Evolutionary conservation across 1,140 invertebrate genomes (phyloP).

Genomic region (Cydia fagiglandana): DNA sequence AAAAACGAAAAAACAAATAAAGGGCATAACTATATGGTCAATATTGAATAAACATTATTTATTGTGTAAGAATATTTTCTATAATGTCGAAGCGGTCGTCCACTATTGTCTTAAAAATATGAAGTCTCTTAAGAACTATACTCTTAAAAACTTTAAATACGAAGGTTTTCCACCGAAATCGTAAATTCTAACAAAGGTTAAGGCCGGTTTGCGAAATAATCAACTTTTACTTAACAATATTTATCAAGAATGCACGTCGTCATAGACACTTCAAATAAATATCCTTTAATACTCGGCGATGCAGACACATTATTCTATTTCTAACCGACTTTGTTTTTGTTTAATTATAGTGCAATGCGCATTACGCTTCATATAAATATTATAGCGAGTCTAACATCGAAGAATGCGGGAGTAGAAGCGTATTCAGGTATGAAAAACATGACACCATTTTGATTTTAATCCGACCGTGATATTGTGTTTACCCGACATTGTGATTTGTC

Average conservation of each 20-base stretch:
- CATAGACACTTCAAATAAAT: not conserved
- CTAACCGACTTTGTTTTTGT: constrained; percentile 21
- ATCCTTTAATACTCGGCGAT: not conserved
- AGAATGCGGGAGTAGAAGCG: not conserved
- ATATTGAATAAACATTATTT: no score
- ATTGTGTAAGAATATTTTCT: no score
- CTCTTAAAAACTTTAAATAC: not conserved
- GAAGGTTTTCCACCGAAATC: not conserved
- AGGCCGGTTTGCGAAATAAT: not conserved
- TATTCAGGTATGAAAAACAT: not conserved
- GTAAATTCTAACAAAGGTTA: not conserved
- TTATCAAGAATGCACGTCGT: not conserved
- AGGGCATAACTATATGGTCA: no score
- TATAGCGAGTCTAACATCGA: not conserved
- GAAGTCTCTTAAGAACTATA: no score
- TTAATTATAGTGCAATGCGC: constrained; percentile 19
- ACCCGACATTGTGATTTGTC: not conserved
- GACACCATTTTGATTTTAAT: no score
- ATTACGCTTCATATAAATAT: constrained; percentile 10
- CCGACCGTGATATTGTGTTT: no score
- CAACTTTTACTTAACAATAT: not conserved
- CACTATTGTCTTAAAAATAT: no score
- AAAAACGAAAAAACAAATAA: no score
- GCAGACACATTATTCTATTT: constrained; percentile 29
- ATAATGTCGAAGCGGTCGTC: no score